A percentile compares a stretch with the other conserved stretches of the same genome.
phyloP scores from a whole-genome alignment of 2,888 invertebrate species.

The Campaea margaritaria region DNA sequence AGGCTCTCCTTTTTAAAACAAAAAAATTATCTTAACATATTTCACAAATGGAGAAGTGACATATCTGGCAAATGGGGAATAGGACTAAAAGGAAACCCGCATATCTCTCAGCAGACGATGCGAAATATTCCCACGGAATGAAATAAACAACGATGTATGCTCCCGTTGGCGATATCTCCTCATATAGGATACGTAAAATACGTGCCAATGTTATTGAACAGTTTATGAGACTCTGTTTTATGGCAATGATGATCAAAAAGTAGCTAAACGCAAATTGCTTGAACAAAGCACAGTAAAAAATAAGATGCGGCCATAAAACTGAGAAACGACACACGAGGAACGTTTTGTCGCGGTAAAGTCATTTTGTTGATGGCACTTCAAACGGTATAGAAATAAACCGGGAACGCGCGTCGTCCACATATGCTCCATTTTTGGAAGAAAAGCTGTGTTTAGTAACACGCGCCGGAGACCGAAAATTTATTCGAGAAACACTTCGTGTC shows the following conservation, averaged over 20 bases:
- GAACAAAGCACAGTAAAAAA: slow-evolving; percentile 42
- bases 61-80: slow-evolving; percentile 28
- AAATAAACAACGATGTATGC: slow-evolving; percentile 32
- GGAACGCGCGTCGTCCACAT: slow-evolving; percentile 47
- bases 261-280: slow-evolving; percentile 38
- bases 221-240: slow-evolving; percentile 30
- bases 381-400: slow-evolving; percentile 66
- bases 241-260: slow-evolving; percentile 29
- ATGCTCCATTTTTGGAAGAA: slow-evolving; percentile 63
- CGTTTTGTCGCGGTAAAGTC: slow-evolving; percentile 58
- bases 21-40: slow-evolving; percentile 26
- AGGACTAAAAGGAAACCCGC: slow-evolving; percentile 29
- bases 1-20: slow-evolving; percentile 28
- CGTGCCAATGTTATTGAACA: slow-evolving; percentile 31
- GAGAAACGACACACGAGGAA: slow-evolving; percentile 52
- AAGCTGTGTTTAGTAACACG: slow-evolving; percentile 52
- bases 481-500: slow-evolving; percentile 40
- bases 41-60: slow-evolving; percentile 17
- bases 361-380: slow-evolving; percentile 65
- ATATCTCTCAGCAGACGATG: slow-evolving; percentile 28
- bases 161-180: slow-evolving; percentile 19
- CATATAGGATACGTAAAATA: slow-evolving; percentile 22
- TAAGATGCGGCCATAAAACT: slow-evolving; percentile 48
- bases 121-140: slow-evolving; percentile 30
- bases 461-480: slow-evolving; percentile 53